Conservation (phyloP, 1,140 invertebrate species). For the Orchesella cincta region DNA sequence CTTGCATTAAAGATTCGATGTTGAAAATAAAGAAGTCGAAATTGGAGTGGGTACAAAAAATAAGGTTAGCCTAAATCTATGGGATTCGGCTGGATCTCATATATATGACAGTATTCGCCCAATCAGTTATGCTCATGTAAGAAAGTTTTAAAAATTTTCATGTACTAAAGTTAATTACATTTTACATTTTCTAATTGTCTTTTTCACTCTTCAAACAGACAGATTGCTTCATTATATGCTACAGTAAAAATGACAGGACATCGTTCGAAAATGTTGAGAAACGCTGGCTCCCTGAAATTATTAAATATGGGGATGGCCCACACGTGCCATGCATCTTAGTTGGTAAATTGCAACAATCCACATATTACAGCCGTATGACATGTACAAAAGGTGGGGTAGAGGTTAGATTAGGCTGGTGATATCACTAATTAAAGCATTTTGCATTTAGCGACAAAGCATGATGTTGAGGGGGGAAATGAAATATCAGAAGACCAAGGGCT, state of each 20-base stretch:
- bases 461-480: too few relatives aligned
- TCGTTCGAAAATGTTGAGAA: slow-evolving; percentile 31
- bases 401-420: too few relatives aligned
- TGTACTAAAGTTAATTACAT: neutral
- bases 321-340: slow-evolving; percentile 4
- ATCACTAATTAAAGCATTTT: too few relatives aligned
- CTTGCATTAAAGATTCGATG: slow-evolving; percentile 4
- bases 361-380: neutral
- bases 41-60: neutral
- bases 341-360: neutral
- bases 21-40: neutral
- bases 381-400: too few relatives aligned
- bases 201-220: slow-evolving; percentile 23
- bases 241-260: neutral
- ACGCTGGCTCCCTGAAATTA: slow-evolving; percentile 36
- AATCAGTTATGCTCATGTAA: slow-evolving; percentile 24
- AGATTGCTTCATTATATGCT: slow-evolving; percentile 42
- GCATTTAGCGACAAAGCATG: too few relatives aligned
- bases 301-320: slow-evolving; percentile 26
- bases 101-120: slow-evolving; percentile 13
- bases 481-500: neutral
- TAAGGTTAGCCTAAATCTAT: neutral
- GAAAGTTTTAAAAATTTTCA: neutral
- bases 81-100: slow-evolving; percentile 12
- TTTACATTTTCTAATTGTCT: neutral